Evolutionary conservation across 2,797 vertebrate species (phyloP).

Genomic region (Gephyroberyx darwinii): DNA sequence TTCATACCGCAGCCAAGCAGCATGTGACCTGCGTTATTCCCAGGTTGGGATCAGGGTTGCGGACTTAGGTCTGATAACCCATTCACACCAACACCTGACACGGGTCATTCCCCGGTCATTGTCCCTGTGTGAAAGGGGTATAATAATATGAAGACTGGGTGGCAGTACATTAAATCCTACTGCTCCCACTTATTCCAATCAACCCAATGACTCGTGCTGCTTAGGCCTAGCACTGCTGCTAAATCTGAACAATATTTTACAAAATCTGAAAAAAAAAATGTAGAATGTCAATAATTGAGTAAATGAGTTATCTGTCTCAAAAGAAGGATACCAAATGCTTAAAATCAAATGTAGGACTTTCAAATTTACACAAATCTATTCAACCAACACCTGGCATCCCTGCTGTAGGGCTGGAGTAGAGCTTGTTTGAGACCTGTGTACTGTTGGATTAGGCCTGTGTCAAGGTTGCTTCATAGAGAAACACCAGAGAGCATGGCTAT

Average conservation of each 20-base stretch:
- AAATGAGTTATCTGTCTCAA: neutral
- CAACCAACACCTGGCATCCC: neutral
- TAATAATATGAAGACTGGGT: conserved; percentile 24
- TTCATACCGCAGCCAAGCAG: too few relatives aligned
- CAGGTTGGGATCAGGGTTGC: too few relatives aligned
- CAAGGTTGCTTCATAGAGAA: conserved; percentile 23
- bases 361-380: too few relatives aligned
- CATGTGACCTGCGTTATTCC: too few relatives aligned
- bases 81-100: too few relatives aligned
- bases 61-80: too few relatives aligned
- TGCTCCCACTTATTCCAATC: conserved; percentile 51
- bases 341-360: too few relatives aligned
- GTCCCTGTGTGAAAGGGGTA: too few relatives aligned
- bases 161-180: conserved; percentile 57
- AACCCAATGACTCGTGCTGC: conserved; percentile 46
- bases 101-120: too few relatives aligned
- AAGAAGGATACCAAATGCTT: too few relatives aligned
- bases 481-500: neutral
- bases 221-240: conserved; percentile 7
- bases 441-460: neutral
- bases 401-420: neutral
- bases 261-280: neutral
- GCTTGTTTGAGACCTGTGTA: neutral
- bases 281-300: neutral
- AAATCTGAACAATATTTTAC: too few relatives aligned